phyloP scores from a whole-genome alignment of 2,888 invertebrate species.

The Bruchidius siliquastri region DNA sequence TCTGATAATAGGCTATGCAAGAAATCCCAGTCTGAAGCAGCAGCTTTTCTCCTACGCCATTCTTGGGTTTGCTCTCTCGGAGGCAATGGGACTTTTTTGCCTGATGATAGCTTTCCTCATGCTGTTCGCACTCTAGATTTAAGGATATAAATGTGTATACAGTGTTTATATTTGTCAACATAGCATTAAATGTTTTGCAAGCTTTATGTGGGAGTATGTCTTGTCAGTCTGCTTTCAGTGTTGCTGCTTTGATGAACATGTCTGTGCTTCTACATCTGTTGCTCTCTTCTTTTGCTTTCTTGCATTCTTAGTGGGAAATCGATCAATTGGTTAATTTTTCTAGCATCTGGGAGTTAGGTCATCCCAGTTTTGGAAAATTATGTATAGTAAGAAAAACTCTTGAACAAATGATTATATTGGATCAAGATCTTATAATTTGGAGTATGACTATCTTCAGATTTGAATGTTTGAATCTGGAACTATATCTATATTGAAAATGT shows the following conservation, averaged over 20 bases:
- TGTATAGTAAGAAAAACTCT: no score
- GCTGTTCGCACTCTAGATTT: constrained; percentile 84
- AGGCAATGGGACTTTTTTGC: constrained; percentile 99
- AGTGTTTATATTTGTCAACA: constrained; percentile 2
- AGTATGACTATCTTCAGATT: no score
- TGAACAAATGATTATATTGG: no score
- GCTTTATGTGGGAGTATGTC: constrained; percentile 1
- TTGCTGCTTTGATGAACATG: not conserved
- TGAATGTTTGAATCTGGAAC: no score
- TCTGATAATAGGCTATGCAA: constrained; percentile 92
- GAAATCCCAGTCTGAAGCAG: constrained; percentile 95
- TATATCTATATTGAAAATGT: no score
- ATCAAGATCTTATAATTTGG: no score
- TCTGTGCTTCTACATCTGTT: not conserved
- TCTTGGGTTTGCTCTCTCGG: constrained; percentile 94
- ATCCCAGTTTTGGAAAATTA: no score
- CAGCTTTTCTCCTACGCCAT: constrained; percentile 98
- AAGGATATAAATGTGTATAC: constrained; percentile 22
- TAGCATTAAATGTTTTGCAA: not conserved
- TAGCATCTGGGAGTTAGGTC: no score
- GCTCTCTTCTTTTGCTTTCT: not conserved
- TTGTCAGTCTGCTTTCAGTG: not conserved
- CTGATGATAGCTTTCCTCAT: constrained; percentile 98
- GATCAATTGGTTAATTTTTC: no score
- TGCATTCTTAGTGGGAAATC: no score